Conservation (phyloP, 2,888 invertebrate species). For the Synergus gifuensis region DNA sequence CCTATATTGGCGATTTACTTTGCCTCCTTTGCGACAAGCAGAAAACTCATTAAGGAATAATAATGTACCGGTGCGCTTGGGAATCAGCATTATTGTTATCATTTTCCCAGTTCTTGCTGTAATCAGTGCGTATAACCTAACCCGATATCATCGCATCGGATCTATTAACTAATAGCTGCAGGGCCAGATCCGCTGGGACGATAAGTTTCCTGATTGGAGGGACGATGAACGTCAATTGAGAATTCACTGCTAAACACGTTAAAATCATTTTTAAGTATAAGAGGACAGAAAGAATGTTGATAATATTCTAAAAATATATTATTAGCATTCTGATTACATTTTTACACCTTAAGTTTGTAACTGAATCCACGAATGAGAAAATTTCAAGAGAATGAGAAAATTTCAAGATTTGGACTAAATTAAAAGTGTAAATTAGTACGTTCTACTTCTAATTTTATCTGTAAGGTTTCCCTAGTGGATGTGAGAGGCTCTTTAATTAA, state of each 20-base stretch:
- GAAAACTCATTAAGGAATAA: constrained; percentile 50
- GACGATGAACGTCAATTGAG: constrained; percentile 11
- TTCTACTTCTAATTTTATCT: constrained; percentile 32
- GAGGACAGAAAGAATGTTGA: too few relatives aligned
- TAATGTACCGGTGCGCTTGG: constrained; percentile 47
- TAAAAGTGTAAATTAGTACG: constrained; percentile 29
- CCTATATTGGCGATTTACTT: constrained; percentile 36
- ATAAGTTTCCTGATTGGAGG: constrained; percentile 19
- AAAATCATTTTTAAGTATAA: too few relatives aligned
- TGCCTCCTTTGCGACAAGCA: constrained; percentile 41
- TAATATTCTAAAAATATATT: too few relatives aligned
- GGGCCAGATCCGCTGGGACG: constrained; percentile 46
- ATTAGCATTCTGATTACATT: background rate
- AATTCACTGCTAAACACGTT: background rate
- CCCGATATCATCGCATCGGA: constrained; percentile 45
- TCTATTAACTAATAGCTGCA: constrained; percentile 52
- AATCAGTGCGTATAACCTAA: constrained; percentile 50
- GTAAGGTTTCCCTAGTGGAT: background rate
- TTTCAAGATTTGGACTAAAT: background rate
- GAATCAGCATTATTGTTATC: constrained; percentile 36
- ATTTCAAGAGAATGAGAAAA: background rate
- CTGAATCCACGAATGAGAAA: background rate
- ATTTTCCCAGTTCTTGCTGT: constrained; percentile 49
- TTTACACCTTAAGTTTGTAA: background rate
- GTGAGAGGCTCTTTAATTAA: constrained; percentile 29